Conservation (phyloP, 2,888 invertebrate species). For the Seladonia tumulorum region DNA sequence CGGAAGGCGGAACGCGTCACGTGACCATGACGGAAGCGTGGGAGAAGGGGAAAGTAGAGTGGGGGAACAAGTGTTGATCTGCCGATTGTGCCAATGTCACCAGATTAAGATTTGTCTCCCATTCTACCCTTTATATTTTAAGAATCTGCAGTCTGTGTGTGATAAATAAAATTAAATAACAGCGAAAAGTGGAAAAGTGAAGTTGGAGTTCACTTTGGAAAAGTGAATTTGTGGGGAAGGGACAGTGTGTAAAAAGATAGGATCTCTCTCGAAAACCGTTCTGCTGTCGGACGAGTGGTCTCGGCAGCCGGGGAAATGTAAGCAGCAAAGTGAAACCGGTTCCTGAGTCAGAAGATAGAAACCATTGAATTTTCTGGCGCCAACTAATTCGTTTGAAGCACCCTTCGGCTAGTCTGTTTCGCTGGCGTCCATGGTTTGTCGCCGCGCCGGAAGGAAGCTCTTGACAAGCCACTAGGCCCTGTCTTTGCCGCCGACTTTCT, state of each 20-base stretch:
- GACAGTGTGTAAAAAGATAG: neutral
- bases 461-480: conserved; percentile 71
- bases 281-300: neutral
- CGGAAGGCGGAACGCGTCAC: no score
- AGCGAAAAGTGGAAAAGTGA: no score
- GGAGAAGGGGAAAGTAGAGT: no score
- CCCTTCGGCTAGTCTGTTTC: conserved; percentile 63
- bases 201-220: no score
- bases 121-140: no score
- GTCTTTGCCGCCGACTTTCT: conserved; percentile 51
- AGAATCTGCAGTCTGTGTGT: no score
- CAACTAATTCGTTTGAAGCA: conserved; percentile 71
- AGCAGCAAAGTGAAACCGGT: conserved; percentile 54
- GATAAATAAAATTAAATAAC: no score
- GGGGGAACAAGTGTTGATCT: no score
- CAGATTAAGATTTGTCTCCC: no score
- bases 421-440: conserved; percentile 59
- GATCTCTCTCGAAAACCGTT: conserved; percentile 6
- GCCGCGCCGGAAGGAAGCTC: conserved; percentile 73
- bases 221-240: neutral
- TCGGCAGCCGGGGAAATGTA: neutral
- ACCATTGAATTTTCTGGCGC: conserved; percentile 70
- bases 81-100: no score
- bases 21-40: no score
- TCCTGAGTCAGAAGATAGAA: conserved; percentile 51